Percentiles rank a stretch among this genome's conserved stretches.
phyloP scores from a whole-genome alignment of 2,888 invertebrate genomes.

The Nebria brevicollis region DNA sequence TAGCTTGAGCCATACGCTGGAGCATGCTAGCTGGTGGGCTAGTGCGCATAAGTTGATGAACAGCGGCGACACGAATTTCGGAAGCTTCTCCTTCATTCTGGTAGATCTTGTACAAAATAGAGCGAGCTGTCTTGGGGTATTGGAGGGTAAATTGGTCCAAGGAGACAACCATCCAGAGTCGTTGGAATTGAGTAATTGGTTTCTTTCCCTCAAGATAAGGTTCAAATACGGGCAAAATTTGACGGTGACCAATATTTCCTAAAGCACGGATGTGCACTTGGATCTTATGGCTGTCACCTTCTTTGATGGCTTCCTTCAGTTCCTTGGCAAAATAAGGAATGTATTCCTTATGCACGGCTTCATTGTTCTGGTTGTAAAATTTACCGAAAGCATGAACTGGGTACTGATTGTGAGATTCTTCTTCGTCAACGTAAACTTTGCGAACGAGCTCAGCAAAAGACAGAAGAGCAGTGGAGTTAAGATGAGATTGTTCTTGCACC shows the following conservation, averaged over 20 bases:
- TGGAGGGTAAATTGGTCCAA: constrained; percentile 65
- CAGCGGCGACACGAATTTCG: constrained; percentile 74
- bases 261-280: constrained; percentile 73
- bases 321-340: constrained; percentile 69
- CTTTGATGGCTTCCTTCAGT: constrained; percentile 66
- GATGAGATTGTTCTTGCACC: constrained; percentile 64
- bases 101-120: constrained; percentile 73
- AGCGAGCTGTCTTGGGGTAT: constrained; percentile 66
- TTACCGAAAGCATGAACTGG: constrained; percentile 75
- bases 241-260: constrained; percentile 72
- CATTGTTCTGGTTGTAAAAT: constrained; percentile 64
- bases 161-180: constrained; percentile 70
- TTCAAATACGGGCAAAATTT: constrained; percentile 70
- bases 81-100: constrained; percentile 72
- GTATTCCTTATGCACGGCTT: constrained; percentile 67
- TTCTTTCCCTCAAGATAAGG: constrained; percentile 75
- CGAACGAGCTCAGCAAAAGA: constrained; percentile 70
- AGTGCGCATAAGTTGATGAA: constrained; percentile 69
- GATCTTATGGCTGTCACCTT: constrained; percentile 67
- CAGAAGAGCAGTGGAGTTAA: constrained; percentile 70
- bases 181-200: constrained; percentile 69
- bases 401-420: constrained; percentile 69
- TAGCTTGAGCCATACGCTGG: constrained; percentile 76
- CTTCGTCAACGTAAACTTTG: constrained; percentile 69
- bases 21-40: constrained; percentile 72